Base-by-base conservation (phyloP, 2,888 invertebrate species). In the Oscheius sp. region DNA sequence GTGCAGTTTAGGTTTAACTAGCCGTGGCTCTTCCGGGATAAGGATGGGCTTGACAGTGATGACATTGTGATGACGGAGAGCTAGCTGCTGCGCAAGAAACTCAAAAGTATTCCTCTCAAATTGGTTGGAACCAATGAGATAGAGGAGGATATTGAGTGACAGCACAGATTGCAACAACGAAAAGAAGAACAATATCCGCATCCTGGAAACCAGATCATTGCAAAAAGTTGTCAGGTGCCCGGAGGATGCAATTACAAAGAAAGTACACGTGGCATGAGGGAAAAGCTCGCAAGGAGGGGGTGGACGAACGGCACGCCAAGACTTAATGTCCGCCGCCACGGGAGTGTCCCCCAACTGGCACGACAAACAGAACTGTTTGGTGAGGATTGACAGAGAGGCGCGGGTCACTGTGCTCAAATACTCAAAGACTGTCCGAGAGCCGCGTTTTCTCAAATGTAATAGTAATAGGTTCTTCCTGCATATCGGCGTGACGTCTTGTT, bases 11-110 rank as follows among this genome's bases (percentile, higher is more conserved):
- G 85, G 88, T 71, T 84, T 85, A 49, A 87, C 86, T 21, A 88
- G 76, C 59, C 85, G 73, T 2, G 87, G 88, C 68, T 87, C 86
- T 75, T 88, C 88, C n/a, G 88, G 88, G 45, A 88, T 86, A n/a
- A 88, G 74, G 43, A 88, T 76, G 1, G 86, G 85, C 75, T 86
- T 87, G 49, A 88, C 84, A 9, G 86, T 84, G 66, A 84, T 81
- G 41, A 84, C 71, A 56, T 66, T 53, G 58, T 74, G 74, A 52
- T 75, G 61, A 61, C 87, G 75, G 13, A 85, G 74, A 3, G 88
- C 88, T 21, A 88, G 71, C 74, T 87, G 84, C 76, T 88, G 88
- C 13, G 88, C 88, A 18, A 88, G 59, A 68, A 80, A 85, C 72
- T 88, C 86, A 68, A 88, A 84, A 7, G 76, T 81, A 43, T 78